phyloP scores from a whole-genome alignment of 2,888 invertebrate species.

The Dicyrtoma fusca region DNA sequence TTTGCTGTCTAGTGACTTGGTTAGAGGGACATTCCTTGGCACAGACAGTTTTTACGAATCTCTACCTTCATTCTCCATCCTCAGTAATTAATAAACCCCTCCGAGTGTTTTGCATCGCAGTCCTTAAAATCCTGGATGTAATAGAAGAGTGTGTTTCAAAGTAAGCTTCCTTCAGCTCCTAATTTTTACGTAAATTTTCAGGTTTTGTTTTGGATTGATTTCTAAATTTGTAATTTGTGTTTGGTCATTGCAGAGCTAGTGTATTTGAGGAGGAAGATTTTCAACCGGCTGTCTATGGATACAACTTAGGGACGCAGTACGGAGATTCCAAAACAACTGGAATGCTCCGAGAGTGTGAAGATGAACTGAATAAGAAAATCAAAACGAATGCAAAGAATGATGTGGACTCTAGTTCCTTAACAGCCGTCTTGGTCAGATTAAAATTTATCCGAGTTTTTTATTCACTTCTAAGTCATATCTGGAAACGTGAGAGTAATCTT shows the following conservation, averaged over 20 bases:
- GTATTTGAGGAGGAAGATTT: conserved; percentile 97
- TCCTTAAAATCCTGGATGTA: conserved; percentile 85
- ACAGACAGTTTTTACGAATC: conserved; percentile 95
- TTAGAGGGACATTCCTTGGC: conserved; percentile 94
- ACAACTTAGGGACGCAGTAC: conserved; percentile 79
- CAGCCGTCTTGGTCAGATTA: conserved; percentile 68
- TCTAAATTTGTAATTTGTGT: background rate
- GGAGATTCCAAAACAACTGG: conserved; percentile 78
- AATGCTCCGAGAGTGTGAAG: conserved; percentile 87
- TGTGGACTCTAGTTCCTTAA: conserved; percentile 58
- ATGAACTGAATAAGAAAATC: conserved; percentile 77
- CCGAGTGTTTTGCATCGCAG: conserved; percentile 81
- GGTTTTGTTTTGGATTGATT: too few relatives aligned
- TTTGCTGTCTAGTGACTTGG: conserved; percentile 95
- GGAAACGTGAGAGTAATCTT: conserved; percentile 59
- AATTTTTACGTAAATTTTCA: too few relatives aligned
- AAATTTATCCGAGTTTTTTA: conserved; percentile 86
- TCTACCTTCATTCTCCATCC: conserved; percentile 90
- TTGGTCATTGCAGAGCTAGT: conserved; percentile 66
- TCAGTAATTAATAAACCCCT: conserved; percentile 79
- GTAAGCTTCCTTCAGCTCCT: conserved; percentile 62
- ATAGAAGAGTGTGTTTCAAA: conserved; percentile 87
- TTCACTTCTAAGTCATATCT: conserved; percentile 62
- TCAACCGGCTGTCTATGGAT: conserved; percentile 89
- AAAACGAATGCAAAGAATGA: conserved; percentile 58